Conservation (phyloP, 2,797 vertebrate genomes). For the Sus cebifrons region DNA sequence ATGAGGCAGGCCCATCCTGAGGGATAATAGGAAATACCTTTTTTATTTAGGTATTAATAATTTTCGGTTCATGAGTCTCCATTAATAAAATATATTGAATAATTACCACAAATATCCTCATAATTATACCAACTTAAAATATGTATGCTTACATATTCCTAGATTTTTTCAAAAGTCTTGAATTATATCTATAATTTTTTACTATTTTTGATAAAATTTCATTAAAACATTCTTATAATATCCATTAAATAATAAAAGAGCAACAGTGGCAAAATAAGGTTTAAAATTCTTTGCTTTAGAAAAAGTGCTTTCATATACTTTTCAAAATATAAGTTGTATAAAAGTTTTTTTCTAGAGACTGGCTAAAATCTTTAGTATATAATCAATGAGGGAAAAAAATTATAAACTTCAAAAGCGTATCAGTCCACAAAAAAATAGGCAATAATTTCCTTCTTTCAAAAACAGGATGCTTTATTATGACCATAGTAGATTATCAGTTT, state of each 20-base stretch:
- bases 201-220: not conserved
- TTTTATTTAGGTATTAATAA: not conserved
- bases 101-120: constrained; percentile 26
- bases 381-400: not conserved
- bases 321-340: not conserved
- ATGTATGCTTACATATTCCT: not conserved
- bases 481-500: not conserved
- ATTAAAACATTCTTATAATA: not conserved
- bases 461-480: not conserved
- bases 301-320: constrained; percentile 20
- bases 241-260: constrained; percentile 26
- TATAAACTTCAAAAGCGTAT: not conserved
- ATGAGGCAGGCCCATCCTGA: not conserved
- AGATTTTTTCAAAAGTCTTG: not conserved
- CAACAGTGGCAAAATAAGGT: not conserved
- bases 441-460: not conserved
- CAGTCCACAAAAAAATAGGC: not conserved
- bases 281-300: constrained; percentile 26
- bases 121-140: constrained; percentile 27
- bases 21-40: not conserved
- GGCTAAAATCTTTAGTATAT: constrained; percentile 3
- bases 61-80: not conserved
- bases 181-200: not conserved
- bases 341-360: constrained; percentile 6
- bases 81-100: not conserved